Percentiles rank a stretch among this genome's conserved stretches.
Conservation (phyloP, 2,888 invertebrate genomes). For the Oligia fasciuncula region DNA sequence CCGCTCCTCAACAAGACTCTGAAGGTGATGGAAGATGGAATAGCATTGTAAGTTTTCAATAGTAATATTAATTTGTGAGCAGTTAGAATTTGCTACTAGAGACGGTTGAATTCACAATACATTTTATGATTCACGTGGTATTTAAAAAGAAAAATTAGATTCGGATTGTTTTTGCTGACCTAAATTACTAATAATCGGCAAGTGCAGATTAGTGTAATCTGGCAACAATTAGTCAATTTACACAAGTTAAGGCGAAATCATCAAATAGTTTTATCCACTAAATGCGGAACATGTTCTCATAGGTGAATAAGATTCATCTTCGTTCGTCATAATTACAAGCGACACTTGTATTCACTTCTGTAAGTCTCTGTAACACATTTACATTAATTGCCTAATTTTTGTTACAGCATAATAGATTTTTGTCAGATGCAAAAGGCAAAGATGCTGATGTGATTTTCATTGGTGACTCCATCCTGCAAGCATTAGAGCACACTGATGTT, state of each 20-base stretch:
- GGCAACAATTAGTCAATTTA: slow-evolving; percentile 29
- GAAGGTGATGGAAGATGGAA: slow-evolving; percentile 97
- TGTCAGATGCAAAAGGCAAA: slow-evolving; percentile 95
- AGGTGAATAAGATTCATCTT: too few species aligned
- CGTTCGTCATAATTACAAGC: too few species aligned
- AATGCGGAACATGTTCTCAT: not conserved
- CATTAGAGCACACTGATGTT: slow-evolving; percentile 95
- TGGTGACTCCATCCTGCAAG: slow-evolving; percentile 96
- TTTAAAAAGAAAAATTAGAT: slow-evolving; percentile 10
- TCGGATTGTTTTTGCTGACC: slow-evolving; percentile 39
- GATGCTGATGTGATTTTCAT: slow-evolving; percentile 98
- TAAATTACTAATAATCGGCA: slow-evolving; percentile 33
- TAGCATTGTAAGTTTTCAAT: slow-evolving; percentile 90
- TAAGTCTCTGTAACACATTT: not conserved
- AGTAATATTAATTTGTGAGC: slow-evolving; percentile 41
- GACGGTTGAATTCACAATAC: slow-evolving; percentile 38
- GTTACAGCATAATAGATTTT: slow-evolving; percentile 95
- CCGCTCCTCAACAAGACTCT: slow-evolving; percentile 93
- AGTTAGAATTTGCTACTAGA: slow-evolving; percentile 27
- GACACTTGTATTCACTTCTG: not conserved
- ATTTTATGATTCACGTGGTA: slow-evolving; percentile 50
- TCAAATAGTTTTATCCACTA: slow-evolving; percentile 1
- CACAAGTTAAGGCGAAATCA: not conserved
- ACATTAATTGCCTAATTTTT: slow-evolving; percentile 26
- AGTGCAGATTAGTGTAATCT: slow-evolving; percentile 44